Evolutionary conservation across 2,113 vertebrate genomes (phyloP), one percentile per base, ranked within the genome.

Genomic region (Xyrauchen texanus): DNA sequence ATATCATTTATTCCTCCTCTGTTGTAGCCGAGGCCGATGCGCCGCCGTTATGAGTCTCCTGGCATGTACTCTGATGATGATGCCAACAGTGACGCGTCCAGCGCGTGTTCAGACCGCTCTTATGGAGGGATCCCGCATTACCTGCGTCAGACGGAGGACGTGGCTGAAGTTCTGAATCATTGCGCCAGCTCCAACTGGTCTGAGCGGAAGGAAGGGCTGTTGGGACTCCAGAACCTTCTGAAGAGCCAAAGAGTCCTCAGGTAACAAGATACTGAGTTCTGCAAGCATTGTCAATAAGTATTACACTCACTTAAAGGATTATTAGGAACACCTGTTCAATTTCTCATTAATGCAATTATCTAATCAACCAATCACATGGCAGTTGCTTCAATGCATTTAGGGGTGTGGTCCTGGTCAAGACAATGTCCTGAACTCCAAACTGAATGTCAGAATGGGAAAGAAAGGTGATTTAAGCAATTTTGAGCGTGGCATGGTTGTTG

Each of bases 141-240:
- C 42, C 93, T 96, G 93, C 91, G 96, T 3, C 96, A 98, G 88
- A 95, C 94, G 0, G 96, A 97, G 86, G 95, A 97, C 0, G 95
- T 97, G 84, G 96, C 96, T 0, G 96, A 98, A 84, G 93, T 98
- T 62, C 93, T 98, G 60, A 98, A 98, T 77, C 93, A 94, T 80
- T 97, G 96, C 49, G 96, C 96, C 71, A 97, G 96, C 84, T 89
- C 95, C 90, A 98, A 97, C 88, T 97, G 95, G 95, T 95, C 96
- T 4, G 96, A 97, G 87, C 93, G 96, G 87, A 98, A 97, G 61
- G 96, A 97, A 86, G 96, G 96, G 0, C 93, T 98, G 11, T 82
- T 96, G 34, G 95, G 95, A 15, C 91, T 97, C 78, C 96, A 98
- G 75, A 95, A 92, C 84, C 91, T 97, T 21, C 7, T 98, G 0